These are phyloP conservation scores for Tiliqua scincoides DNA, from an alignment of 2,113 vertebrate genomes.

Conservation along the genomic window DNA sequence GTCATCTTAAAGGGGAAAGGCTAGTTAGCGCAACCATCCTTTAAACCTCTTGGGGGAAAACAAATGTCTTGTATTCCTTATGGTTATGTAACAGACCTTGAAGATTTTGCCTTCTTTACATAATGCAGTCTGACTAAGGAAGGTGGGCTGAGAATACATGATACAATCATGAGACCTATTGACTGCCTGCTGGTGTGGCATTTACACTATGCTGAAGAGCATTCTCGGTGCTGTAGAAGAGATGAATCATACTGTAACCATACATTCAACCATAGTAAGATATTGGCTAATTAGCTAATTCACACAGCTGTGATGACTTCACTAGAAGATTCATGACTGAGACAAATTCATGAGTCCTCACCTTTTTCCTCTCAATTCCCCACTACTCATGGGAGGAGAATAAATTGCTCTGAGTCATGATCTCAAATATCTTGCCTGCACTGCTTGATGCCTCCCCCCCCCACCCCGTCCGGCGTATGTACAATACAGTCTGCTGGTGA, in stretches of 20 bases:
- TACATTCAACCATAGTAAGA: background rate
- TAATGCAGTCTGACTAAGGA: background rate
- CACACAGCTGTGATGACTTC: constrained; percentile 6
- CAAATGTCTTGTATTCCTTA: background rate
- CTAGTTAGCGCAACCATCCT: background rate
- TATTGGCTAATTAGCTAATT: background rate
- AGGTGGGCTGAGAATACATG: background rate
- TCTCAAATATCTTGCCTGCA: background rate
- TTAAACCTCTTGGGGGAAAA: background rate
- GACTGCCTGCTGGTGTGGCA: background rate
- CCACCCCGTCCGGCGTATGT: background rate
- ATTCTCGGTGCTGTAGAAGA: background rate
- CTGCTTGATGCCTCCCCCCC: background rate
- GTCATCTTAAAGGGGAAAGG: too few relatives aligned
- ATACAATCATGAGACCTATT: background rate
- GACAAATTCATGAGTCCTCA: background rate
- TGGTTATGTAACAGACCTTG: background rate
- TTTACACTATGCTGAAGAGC: background rate
- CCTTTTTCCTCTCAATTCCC: background rate
- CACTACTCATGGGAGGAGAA: background rate
- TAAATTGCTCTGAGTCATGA: background rate
- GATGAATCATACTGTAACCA: background rate
- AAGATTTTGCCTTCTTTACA: background rate
- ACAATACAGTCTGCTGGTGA: background rate
- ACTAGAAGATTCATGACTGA: background rate